Evolutionary conservation across 2,888 invertebrate genomes (phyloP).

Genomic region (Uropetala carovei): DNA sequence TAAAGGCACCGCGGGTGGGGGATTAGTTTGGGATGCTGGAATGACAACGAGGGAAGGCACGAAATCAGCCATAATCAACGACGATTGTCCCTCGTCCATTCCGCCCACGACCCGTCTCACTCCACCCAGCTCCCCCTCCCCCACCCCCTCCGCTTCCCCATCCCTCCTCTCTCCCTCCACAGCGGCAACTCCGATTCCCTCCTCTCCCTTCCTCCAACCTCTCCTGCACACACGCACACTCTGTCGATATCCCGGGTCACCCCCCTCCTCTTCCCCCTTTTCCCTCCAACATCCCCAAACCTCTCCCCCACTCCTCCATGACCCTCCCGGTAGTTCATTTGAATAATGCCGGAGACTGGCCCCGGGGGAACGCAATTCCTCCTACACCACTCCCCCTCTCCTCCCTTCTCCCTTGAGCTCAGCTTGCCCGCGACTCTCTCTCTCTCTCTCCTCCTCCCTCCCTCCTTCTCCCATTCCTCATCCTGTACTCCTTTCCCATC

Average conservation of each 20-base stretch:
- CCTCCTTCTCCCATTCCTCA: not conserved
- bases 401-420: not conserved
- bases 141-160: not conserved
- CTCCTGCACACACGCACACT: not conserved
- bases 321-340: conserved; percentile 59
- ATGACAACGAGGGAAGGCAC: conserved; percentile 62
- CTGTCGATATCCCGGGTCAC: conserved; percentile 54
- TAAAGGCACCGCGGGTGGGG: conserved; percentile 27
- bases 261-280: not conserved
- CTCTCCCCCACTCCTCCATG: not conserved
- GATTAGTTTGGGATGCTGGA: conserved; percentile 50
- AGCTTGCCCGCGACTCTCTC: conserved; percentile 1
- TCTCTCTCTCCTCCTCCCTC: not conserved
- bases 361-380: conserved; percentile 57
- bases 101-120: conserved; percentile 49
- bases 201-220: not conserved
- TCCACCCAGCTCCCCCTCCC: not conserved
- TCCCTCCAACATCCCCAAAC: not conserved
- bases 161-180: not conserved
- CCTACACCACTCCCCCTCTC: not conserved
- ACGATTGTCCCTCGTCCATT: conserved; percentile 65
- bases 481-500: not conserved
- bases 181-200: not conserved
- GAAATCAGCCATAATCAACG: conserved; percentile 65
- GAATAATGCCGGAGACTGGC: conserved; percentile 63